These are phyloP conservation scores for Haliaeetus leucogaster DNA, from an alignment of 2,113 vertebrate species.

Conservation along the genomic window DNA sequence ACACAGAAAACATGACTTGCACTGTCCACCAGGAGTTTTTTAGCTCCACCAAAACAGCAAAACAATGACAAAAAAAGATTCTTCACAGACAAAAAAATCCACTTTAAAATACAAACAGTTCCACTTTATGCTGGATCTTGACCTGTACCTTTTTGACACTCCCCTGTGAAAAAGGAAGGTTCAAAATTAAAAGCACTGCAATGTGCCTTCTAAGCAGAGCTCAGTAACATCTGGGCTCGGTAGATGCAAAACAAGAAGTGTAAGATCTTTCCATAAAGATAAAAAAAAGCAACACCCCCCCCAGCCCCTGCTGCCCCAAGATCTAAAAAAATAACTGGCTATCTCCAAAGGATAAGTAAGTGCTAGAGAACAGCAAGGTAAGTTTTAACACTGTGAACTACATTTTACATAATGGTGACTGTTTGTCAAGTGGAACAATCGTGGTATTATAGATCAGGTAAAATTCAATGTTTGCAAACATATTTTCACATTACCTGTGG, in stretches of 20 bases:
- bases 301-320: not conserved
- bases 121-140: not conserved
- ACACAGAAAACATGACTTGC: not conserved
- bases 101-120: not conserved
- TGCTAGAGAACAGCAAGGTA: not conserved
- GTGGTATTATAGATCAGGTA: not conserved
- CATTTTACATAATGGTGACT: not conserved
- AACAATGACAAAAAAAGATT: not conserved
- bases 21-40: not conserved
- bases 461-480: not conserved
- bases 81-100: not conserved
- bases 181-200: not conserved
- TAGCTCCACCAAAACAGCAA: not conserved
- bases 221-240: not conserved
- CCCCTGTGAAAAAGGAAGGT: rapidly evolving
- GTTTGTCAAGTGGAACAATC: not conserved
- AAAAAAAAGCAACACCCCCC: not conserved
- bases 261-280: not conserved
- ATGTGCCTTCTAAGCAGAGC: not conserved
- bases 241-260: not conserved
- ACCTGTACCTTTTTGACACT: not conserved
- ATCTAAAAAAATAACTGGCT: not conserved
- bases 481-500: not conserved
- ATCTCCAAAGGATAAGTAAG: not conserved
- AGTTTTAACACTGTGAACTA: not conserved